Evolutionary conservation across 2,888 invertebrate species (phyloP), one percentile per base, ranked within the genome.

Genomic region (Cryptocephalus moraei): DNA sequence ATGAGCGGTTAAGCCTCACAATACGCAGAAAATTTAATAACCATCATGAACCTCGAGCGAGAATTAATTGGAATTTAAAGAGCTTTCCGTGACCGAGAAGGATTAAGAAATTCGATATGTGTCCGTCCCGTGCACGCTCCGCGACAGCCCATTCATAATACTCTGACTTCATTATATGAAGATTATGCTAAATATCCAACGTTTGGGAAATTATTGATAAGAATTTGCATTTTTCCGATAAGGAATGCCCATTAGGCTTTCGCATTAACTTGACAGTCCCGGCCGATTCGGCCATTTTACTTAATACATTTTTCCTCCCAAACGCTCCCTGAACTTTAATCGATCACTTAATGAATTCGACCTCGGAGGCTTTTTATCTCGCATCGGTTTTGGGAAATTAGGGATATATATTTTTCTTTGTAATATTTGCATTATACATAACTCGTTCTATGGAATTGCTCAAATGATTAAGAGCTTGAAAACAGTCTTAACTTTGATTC

Each of bases 81-180:
- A 40, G 57, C 49, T 51, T 61, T 61, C 55, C 63, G 63, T 63
- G 63, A 63, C 62, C 55, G 49, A 38, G 45, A 48, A 49, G 56
- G 60, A 60, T 62, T 62, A 61, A 55, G 57, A 22, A 52, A 22
- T 22, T 22, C 22, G 22, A 22, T 22, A 22, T 22, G 22, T 22
- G 22, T 22, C 22, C 22, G 22, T 22, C 22, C 54, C 55, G 56
- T 58, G 61, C 60, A 63, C 55, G 52, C 36, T 32, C 51, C 58
- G 60, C 64, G 66, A 63, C 65, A 63, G 64, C 61, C 61, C 63
- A 66, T 66, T 65, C 64, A 66, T 66, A 66, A 66, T 61, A 53
- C 56, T 22, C 57, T 58, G 53, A 63, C 62, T 66, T 63, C 62
- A 61, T 66, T 65, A 65, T 65, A 62, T 58, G 63, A 62, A 63